Evolutionary conservation across 2,113 vertebrate species (phyloP), one percentile per base, ranked within the genome.

Genomic region (Perca flavescens): DNA sequence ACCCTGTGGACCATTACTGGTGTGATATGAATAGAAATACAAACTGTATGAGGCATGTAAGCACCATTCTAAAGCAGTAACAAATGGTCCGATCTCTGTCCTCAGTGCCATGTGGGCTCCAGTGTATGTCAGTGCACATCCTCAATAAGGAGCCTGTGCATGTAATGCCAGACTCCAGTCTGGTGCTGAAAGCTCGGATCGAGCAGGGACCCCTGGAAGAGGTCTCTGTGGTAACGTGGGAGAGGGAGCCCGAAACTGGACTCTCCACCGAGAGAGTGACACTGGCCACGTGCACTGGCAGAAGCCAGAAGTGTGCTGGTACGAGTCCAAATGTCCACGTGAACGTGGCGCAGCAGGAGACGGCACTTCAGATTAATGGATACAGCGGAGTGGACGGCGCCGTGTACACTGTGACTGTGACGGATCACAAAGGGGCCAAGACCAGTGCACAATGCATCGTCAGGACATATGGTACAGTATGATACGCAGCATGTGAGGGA

Each of bases 401-500:
- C 0, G 83, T 94, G 63, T 96, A 95, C 77, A 71, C 81, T 0
- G 74, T 96, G 73, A 94, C 90, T 1, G 88, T 95, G 62, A 90
- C 50, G 0, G 88, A 93, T 53, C 84, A 71, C n/a, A 61, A 1
- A 5, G 94, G 94, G 56, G 66, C 46, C 53, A 84, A 69, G 16
- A 81, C 63, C 72, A 88, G 82, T 0, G 92, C 86, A 6, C 80
- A 81, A 13, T 92, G 90, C 79, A 82, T 88, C 16, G 93, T 95
- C 79, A 87, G 92, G 49, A 92, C 92, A 43, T 95, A 95, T 1
- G 90, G 95, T 95, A 93, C 43, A 62, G 92, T 88, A 80, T 17
- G 54, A 68, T 4, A 25, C 1, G 16, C 53, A 7, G 54, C 58
- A 70, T 14, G n/a, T n/a, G 46, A 25, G 15, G 9, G 34, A 21